Conservation (phyloP, 2,113 vertebrate genomes). For the Cephalopholis sonnerati region DNA sequence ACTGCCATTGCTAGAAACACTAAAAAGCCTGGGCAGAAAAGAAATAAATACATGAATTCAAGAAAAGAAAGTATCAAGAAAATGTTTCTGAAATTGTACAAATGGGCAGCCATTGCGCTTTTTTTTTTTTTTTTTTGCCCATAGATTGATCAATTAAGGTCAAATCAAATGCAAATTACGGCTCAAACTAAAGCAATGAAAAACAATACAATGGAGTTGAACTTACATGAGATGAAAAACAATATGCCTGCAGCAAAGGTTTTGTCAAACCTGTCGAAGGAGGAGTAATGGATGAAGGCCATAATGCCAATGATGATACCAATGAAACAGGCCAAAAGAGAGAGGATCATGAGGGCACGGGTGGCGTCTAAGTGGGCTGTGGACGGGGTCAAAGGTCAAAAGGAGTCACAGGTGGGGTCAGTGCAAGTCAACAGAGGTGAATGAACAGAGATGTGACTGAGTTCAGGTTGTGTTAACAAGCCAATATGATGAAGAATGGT, state of each 20-base stretch:
- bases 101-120: not conserved
- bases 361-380: constrained; percentile 82
- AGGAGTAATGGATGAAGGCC: constrained; percentile 83
- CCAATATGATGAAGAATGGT: not conserved
- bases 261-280: constrained; percentile 82
- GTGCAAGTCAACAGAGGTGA: constrained; percentile 6
- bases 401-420: constrained; percentile 36
- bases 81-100: not conserved
- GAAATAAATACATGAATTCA: not conserved
- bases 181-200: not conserved
- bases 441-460: constrained; percentile 4
- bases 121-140: not conserved
- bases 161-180: constrained; percentile 19
- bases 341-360: constrained; percentile 82
- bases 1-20: constrained; percentile 83
- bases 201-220: not conserved
- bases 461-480: not conserved
- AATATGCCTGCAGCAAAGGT: constrained; percentile 84
- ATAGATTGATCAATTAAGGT: not conserved
- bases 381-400: constrained; percentile 65
- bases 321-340: constrained; percentile 82
- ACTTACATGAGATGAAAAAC: constrained; percentile 86
- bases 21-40: constrained; percentile 73
- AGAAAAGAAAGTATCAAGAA: not conserved
- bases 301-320: constrained; percentile 82